These are phyloP conservation scores for Campodea augens DNA, from an alignment of 1,140 invertebrate genomes.

Conservation along the genomic window DNA sequence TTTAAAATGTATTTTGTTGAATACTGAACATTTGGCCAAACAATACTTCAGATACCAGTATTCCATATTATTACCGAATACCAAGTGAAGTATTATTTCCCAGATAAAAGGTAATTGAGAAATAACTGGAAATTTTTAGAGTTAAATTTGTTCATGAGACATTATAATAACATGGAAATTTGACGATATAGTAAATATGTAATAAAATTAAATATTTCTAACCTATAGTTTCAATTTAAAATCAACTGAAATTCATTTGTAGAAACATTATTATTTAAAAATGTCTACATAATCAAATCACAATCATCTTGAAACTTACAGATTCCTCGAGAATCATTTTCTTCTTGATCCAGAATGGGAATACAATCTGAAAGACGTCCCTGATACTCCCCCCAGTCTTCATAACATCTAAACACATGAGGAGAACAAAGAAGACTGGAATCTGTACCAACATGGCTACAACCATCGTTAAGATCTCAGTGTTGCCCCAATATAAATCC, in stretches of 20 bases:
- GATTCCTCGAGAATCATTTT: too few relatives aligned
- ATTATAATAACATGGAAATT: not conserved
- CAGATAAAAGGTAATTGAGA: not conserved
- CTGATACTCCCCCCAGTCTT: not conserved
- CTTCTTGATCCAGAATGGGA: too few relatives aligned
- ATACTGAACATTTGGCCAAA: too few relatives aligned
- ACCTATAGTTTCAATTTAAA: conserved; percentile 3
- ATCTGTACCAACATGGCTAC: not conserved
- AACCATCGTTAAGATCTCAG: not conserved
- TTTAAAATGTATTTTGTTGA: too few relatives aligned
- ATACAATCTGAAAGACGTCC: not conserved
- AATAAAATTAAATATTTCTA: not conserved
- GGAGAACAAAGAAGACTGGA: not conserved
- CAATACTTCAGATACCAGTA: too few relatives aligned
- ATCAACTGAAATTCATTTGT: not conserved
- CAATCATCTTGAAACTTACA: not conserved
- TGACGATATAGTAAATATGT: not conserved
- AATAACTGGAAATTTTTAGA: not conserved
- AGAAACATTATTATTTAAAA: too few relatives aligned
- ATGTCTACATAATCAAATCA: not conserved
- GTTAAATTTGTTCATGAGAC: too few relatives aligned
- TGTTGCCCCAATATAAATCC: not conserved
- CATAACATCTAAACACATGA: not conserved
- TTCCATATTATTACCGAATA: too few relatives aligned
- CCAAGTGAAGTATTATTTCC: too few relatives aligned